Evolutionary conservation across 2,888 invertebrate genomes (phyloP), one percentile per base, ranked within the genome.

Genomic region (Dysmachus trigonus): DNA sequence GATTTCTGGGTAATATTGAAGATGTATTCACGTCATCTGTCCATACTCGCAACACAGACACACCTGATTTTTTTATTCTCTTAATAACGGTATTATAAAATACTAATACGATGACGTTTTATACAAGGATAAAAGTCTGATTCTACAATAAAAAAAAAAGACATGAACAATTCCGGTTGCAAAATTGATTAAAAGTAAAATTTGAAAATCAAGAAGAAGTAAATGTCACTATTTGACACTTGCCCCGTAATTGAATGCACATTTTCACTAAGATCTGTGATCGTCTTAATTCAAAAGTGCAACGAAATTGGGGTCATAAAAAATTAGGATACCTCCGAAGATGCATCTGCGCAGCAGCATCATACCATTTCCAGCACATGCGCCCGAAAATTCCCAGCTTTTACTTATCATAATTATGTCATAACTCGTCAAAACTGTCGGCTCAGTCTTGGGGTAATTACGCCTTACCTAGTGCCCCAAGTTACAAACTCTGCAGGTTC

Each of bases 381-480:
- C 27, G 33, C 38, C 38, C 22, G 13, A 18, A 62, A 76, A 35
- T n/a, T 51, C 30, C 27, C 47, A 38, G 27, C 18, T 15, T 79
- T 31, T 41, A 10, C 47, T 79, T 79, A 47, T 30, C 79, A 79
- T 47, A 79, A 79, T 79, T 51, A 51, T 51, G 79, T 79, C 79
- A 51, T 79, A 79, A 79, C 79, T 79, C 79, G 81, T 81, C 81
- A 81, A 81, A 81, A 81, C 81, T 81, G 53, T 81, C 53, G 33
- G 76, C 13, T 18, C 33, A 18, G 35, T 53, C 53, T 81, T 62
- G n/a, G 30, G 53, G 30, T 81, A 81, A 81, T 81, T 53, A 33
- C 53, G 18, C 35, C 51, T 81, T 53, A 81, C 81, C 31, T 81
- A 81, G n/a, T 53, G 81, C 81, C 79, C 47, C 38, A 18, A 71